These are phyloP conservation scores for Sinohyriopsis cumingii DNA, from an alignment of 2,888 invertebrate species.

Conservation along the genomic window DNA sequence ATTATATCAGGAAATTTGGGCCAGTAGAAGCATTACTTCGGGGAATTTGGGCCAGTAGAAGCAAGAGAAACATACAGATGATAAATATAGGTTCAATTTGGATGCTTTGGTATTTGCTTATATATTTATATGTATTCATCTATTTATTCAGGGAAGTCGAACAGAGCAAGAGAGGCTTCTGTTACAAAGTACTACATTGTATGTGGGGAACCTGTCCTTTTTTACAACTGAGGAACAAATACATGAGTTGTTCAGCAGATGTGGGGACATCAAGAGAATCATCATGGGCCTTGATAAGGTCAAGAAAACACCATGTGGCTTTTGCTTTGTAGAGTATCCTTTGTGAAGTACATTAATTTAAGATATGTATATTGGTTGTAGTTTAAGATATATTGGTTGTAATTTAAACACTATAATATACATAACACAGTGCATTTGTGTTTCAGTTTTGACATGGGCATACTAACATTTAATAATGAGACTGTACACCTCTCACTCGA, in stretches of 20 bases:
- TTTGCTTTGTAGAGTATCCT: conserved; percentile 95
- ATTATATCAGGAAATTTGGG: too few species aligned
- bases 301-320: conserved; percentile 98
- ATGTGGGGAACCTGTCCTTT: conserved; percentile 97
- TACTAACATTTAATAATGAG: too few species aligned
- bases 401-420: not conserved
- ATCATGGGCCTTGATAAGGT: conserved; percentile 99
- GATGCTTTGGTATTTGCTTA: too few species aligned
- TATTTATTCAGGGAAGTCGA: conserved; percentile 64
- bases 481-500: too few species aligned
- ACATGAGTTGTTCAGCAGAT: conserved; percentile 94
- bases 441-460: too few species aligned
- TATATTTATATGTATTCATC: too few species aligned
- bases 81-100: too few species aligned
- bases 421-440: not conserved
- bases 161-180: conserved; percentile 67
- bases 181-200: conserved; percentile 81
- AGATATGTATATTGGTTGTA: not conserved
- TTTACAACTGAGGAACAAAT: conserved; percentile 99
- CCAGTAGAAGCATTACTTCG: too few species aligned
- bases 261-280: conserved; percentile 93
- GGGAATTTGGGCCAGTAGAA: too few species aligned
- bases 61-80: too few species aligned
- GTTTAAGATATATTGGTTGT: not conserved
- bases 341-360: conserved; percentile 18